Conservation (phyloP, 2,113 vertebrate genomes). For the Tragelaphus strepsiceros region DNA sequence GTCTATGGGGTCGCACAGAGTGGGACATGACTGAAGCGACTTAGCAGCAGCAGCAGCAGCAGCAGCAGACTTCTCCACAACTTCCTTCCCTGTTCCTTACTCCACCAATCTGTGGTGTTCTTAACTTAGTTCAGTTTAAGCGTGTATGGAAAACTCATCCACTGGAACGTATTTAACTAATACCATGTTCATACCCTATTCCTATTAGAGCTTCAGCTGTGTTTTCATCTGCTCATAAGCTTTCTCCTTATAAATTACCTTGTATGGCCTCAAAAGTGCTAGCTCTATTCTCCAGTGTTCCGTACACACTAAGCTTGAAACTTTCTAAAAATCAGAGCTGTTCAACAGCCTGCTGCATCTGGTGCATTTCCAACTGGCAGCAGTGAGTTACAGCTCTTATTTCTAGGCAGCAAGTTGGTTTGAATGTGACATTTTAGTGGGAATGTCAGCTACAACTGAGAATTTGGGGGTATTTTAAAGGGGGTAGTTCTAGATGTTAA, state of each 20-base stretch:
- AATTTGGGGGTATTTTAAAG: constrained; percentile 19
- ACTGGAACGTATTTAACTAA: background rate
- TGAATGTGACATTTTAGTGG: constrained; percentile 59
- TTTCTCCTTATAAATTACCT: constrained; percentile 51
- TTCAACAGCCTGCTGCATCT: constrained; percentile 47
- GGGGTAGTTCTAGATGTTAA: background rate
- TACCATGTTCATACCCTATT: background rate
- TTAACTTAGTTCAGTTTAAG: background rate
- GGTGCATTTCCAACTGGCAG: constrained; percentile 46
- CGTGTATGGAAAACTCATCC: background rate
- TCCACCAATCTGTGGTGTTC: background rate
- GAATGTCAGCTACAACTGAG: constrained; percentile 46
- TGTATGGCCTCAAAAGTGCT: constrained; percentile 52
- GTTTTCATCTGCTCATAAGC: constrained; percentile 39
- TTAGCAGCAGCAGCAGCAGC: too few relatives aligned
- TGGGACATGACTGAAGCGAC: too few relatives aligned
- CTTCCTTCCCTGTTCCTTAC: background rate
- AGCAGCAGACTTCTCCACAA: background rate
- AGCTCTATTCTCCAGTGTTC: constrained; percentile 17
- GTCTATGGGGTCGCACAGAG: too few relatives aligned
- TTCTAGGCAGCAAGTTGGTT: constrained; percentile 51
- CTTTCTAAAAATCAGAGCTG: constrained; percentile 49
- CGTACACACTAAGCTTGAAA: constrained; percentile 30
- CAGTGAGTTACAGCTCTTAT: constrained; percentile 40
- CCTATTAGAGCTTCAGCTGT: constrained; percentile 4